A percentile compares a stretch with the other conserved stretches of the same genome.
Conservation (phyloP, 1,140 invertebrate species). For the Zaprionus camerounensis region DNA sequence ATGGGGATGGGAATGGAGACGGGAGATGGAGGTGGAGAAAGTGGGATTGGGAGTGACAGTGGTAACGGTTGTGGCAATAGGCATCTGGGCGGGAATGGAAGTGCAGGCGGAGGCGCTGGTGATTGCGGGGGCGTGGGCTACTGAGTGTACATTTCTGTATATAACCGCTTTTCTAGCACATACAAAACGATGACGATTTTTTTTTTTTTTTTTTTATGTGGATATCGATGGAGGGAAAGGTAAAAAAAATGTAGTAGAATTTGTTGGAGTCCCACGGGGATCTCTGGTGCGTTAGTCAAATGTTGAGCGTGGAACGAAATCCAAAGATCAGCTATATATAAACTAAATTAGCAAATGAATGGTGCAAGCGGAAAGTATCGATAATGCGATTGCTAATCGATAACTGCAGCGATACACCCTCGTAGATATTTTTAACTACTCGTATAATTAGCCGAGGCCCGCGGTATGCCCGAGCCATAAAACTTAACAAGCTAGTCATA, state of each 20-base stretch:
- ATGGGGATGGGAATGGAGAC: slow-evolving; percentile 10
- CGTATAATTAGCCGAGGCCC: slow-evolving; percentile 41
- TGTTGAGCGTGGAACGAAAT: slow-evolving; percentile 29
- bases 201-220: slow-evolving; percentile 12
- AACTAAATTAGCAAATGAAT: slow-evolving; percentile 37
- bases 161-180: slow-evolving; percentile 26
- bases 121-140: slow-evolving; percentile 24
- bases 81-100: slow-evolving; percentile 3
- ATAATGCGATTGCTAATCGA: slow-evolving; percentile 5
- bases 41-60: background rate
- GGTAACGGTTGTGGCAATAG: slow-evolving; percentile 15
- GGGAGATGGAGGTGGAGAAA: background rate
- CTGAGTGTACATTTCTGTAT: slow-evolving; percentile 58
- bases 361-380: background rate
- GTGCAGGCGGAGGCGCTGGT: slow-evolving; percentile 2
- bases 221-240: background rate
- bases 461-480: slow-evolving; percentile 67
- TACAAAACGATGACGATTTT: slow-evolving; percentile 19
- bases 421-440: slow-evolving; percentile 33
- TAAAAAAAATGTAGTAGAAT: slow-evolving; percentile 66
- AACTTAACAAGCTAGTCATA: slow-evolving; percentile 55
- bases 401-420: slow-evolving; percentile 13
- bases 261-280: slow-evolving; percentile 51
- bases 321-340: slow-evolving; percentile 2
- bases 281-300: slow-evolving; percentile 35